Evolutionary conservation across 2,888 invertebrate genomes (phyloP).

Genomic region (Elgonia sp.): DNA sequence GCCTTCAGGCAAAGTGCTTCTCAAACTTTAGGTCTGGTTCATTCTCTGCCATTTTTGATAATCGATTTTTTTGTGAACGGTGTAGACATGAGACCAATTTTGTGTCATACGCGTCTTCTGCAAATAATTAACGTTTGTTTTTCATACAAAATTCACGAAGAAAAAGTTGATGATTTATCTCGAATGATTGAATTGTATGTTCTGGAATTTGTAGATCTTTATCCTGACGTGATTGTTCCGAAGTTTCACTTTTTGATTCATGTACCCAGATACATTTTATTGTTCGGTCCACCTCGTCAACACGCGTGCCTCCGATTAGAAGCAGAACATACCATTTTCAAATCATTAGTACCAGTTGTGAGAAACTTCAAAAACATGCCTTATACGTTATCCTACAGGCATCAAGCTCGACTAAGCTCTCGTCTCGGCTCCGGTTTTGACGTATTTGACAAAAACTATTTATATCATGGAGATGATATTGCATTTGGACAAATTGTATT

Average conservation of each 20-base stretch:
- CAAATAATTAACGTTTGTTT: slow-evolving; percentile 17
- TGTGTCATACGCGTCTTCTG: slow-evolving; percentile 17
- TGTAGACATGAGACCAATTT: neutral
- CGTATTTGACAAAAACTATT: slow-evolving; percentile 48
- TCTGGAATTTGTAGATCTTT: neutral
- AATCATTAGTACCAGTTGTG: slow-evolving; percentile 1
- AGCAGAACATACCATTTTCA: neutral
- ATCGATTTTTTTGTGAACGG: neutral
- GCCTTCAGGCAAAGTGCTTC: too few species aligned
- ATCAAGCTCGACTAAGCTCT: slow-evolving; percentile 45
- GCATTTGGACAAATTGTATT: slow-evolving; percentile 53
- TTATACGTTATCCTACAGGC: neutral
- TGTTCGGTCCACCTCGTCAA: neutral
- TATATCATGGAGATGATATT: slow-evolving; percentile 68
- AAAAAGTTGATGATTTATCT: neutral
- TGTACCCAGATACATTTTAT: neutral
- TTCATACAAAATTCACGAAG: slow-evolving; percentile 20
- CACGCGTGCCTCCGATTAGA: slow-evolving; percentile 7
- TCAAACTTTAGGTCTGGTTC: too few species aligned
- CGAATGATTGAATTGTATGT: slow-evolving; percentile 7
- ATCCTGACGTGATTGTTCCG: too few species aligned
- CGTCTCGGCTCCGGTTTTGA: neutral
- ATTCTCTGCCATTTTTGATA: slow-evolving; percentile 14
- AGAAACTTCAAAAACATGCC: neutral
- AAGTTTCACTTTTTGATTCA: neutral